Evolutionary conservation across 2,888 invertebrate genomes (phyloP).

Genomic region (Dolichomitus sp.): DNA sequence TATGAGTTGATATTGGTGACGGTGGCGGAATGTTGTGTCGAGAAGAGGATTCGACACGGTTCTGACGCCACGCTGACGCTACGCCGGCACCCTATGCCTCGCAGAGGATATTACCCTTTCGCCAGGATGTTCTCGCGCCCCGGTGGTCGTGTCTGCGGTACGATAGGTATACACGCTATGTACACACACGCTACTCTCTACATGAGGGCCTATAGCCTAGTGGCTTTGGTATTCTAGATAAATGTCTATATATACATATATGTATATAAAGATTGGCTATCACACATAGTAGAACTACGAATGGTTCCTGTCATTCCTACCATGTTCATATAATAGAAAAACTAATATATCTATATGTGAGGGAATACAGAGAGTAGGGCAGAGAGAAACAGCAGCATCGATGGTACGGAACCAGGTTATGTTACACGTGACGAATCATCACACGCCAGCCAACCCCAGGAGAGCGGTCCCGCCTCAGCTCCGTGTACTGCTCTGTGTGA

Average conservation of each 20-base stretch:
- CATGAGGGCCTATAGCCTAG: background rate
- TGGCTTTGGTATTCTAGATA: slow-evolving; percentile 24
- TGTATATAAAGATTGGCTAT: background rate
- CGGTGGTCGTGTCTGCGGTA: slow-evolving; percentile 58
- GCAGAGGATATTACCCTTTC: slow-evolving; percentile 62
- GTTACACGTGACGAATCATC: slow-evolving; percentile 66
- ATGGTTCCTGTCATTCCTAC: slow-evolving; percentile 15
- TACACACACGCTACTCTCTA: slow-evolving; percentile 27
- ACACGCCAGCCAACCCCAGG: slow-evolving; percentile 17
- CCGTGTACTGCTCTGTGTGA: slow-evolving; percentile 23
- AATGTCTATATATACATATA: background rate
- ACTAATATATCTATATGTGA: slow-evolving; percentile 42
- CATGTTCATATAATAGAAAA: slow-evolving; percentile 49
- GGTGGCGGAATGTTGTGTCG: slow-evolving; percentile 17
- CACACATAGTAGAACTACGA: background rate
- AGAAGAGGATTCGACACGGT: slow-evolving; percentile 39
- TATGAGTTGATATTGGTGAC: slow-evolving; percentile 25
- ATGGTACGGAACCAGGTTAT: slow-evolving; percentile 65
- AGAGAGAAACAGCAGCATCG: slow-evolving; percentile 46
- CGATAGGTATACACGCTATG: slow-evolving; percentile 28
- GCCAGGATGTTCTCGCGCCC: slow-evolving; percentile 57
- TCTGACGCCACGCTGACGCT: slow-evolving; percentile 17
- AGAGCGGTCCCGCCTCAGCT: slow-evolving; percentile 10
- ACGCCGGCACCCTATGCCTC: slow-evolving; percentile 30
- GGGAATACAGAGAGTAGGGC: slow-evolving; percentile 13